Evolutionary conservation across 2,797 vertebrate species (phyloP), one percentile per base, ranked within the genome.

Genomic region (Danio albolineatus): DNA sequence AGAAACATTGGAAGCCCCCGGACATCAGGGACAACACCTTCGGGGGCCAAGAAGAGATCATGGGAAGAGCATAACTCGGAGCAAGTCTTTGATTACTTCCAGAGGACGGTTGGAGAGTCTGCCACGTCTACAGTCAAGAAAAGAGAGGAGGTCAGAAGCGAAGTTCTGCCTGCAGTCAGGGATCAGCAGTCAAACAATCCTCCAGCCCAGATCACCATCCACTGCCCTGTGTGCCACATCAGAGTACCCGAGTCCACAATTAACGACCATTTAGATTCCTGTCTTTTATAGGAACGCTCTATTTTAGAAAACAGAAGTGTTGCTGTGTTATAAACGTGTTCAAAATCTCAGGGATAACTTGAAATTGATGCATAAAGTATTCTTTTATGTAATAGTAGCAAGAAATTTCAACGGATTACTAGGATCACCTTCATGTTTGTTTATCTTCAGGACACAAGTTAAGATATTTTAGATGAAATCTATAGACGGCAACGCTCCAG

Each of bases 211-310:
- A 28, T 86, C 48, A 93, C 67, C n/a, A 96, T 99, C 66, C 84
- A 38, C 82, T 99, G 98, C 83, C 98, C 98, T 0, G 95, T 95
- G 54, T 99, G 98, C 85, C 91, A 89, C 17, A 51, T 51, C 0
- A 85, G 92, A 12, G 89, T 99, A 80, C 85, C 88, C 16, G 94
- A 95, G 84, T 87, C 93, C 10, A 85, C 92, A 75, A 95, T 99
- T 86, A 99, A 99, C 14, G 87, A 94, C 71, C 98, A 99, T 87
- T 91, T 99, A 17, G 98, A 99, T 76, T 87, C 90, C 39, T 99
- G 97, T 84, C 95, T 99, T 0, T 82, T 53, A 36, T 93, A 84
- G 53, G 17, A 44, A 21, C 17, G 28, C 8, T 5, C 38, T 16
- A 6, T 17, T 69, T 69, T 69, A 51, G 14, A 51, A 38, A 28